phyloP scores from a whole-genome alignment of 2,113 vertebrate species.

The Pardalotus punctatus region DNA sequence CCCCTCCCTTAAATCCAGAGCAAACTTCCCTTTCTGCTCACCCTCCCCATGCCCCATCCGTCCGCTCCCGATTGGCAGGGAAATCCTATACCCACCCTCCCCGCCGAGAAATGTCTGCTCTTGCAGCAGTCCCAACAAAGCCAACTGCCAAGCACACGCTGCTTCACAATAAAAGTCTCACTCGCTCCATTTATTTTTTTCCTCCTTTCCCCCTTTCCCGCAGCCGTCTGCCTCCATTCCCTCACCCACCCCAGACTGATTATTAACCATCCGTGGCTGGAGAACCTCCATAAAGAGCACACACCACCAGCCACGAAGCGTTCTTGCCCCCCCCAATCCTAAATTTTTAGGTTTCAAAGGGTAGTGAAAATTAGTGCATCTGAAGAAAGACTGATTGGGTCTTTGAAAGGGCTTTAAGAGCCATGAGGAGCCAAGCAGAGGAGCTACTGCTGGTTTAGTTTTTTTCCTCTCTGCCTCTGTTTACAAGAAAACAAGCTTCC shows the following conservation, averaged over 20 bases:
- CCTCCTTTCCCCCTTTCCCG: constrained; percentile 20
- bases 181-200: background rate
- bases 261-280: constrained; percentile 34
- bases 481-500: background rate
- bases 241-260: constrained; percentile 13
- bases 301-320: background rate
- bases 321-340: background rate
- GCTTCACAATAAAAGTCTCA: constrained; percentile 77
- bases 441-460: background rate
- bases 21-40: constrained; percentile 62
- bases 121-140: constrained; percentile 79
- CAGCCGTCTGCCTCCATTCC: constrained; percentile 32
- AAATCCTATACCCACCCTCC: constrained; percentile 74
- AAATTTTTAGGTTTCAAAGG: background rate
- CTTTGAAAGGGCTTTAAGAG: constrained; percentile 8
- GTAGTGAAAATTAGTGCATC: background rate
- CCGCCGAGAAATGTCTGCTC: constrained; percentile 74
- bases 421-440: constrained; percentile 38
- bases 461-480: background rate
- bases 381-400: constrained; percentile 4
- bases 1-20: constrained; percentile 49
- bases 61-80: constrained; percentile 74
- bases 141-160: constrained; percentile 68
- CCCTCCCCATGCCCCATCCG: constrained; percentile 61
- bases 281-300: constrained; percentile 12